These are phyloP conservation scores for Actinostola sp. DNA, from an alignment of 92 coral and sea anemone species.

Conservation along the genomic window DNA sequence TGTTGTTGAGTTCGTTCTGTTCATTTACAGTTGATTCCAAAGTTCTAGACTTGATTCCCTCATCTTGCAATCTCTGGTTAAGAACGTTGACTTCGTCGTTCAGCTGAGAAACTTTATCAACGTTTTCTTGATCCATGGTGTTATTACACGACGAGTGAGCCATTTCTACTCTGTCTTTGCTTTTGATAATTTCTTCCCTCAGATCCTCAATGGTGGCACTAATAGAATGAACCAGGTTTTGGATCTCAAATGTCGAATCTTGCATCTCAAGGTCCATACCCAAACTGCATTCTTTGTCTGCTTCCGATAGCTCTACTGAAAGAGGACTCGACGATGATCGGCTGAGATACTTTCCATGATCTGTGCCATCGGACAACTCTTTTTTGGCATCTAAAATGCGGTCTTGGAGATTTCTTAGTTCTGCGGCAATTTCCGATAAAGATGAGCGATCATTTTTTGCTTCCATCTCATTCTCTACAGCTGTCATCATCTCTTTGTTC, in stretches of 20 bases:
- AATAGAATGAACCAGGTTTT: not conserved
- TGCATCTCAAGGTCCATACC: not conserved
- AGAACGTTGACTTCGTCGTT: not conserved
- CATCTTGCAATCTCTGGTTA: not conserved
- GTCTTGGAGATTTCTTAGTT: not conserved
- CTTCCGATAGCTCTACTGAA: not conserved
- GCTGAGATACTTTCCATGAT: not conserved
- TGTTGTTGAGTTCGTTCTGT: not conserved
- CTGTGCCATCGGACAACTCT: not conserved
- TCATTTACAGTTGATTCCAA: not conserved
- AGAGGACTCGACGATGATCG: not conserved
- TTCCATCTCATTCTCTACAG: too few species aligned
- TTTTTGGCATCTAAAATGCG: constrained; percentile 5
- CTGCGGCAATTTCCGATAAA: not conserved
- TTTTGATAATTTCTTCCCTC: too few species aligned
- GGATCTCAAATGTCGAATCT: not conserved
- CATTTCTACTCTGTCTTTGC: too few species aligned
- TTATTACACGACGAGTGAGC: too few species aligned
- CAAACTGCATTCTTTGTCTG: not conserved
- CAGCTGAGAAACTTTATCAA: not conserved
- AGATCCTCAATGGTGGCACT: not conserved
- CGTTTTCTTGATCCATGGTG: not conserved
- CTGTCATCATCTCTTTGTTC: too few species aligned
- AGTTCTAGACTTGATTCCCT: not conserved
- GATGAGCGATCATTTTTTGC: not conserved